phyloP scores from a whole-genome alignment of 2,797 vertebrate species.

The Falco concolor region DNA sequence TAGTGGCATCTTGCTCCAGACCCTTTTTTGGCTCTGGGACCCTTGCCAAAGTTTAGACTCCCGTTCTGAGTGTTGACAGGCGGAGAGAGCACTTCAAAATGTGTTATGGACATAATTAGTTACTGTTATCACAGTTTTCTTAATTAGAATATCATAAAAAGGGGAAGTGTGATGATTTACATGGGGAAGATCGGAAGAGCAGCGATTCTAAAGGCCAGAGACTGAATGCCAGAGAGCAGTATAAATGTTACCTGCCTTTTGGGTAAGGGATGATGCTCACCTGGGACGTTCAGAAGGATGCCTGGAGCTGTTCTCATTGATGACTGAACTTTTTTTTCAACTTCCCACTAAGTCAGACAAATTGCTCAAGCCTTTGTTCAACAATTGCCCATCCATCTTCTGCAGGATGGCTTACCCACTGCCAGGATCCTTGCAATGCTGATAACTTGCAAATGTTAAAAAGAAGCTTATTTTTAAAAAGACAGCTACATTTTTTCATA shows the following conservation, averaged over 20 bases:
- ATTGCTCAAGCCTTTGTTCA: slow-evolving; percentile 1
- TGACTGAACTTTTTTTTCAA: not conserved
- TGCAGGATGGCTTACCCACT: not conserved
- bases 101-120: slow-evolving; percentile 64
- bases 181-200: slow-evolving; percentile 47
- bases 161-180: slow-evolving; percentile 58
- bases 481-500: not conserved
- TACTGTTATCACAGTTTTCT: slow-evolving; percentile 58
- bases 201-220: slow-evolving; percentile 59
- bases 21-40: slow-evolving; percentile 20
- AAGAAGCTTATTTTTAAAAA: not conserved
- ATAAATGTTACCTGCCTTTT: slow-evolving; percentile 57
- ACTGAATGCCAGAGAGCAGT: slow-evolving; percentile 10
- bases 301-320: not conserved
- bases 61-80: slow-evolving; percentile 43
- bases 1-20: slow-evolving; percentile 31
- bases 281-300: not conserved
- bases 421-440: not conserved
- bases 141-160: slow-evolving; percentile 68
- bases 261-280: slow-evolving; percentile 45
- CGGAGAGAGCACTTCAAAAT: slow-evolving; percentile 35
- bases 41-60: slow-evolving; percentile 41
- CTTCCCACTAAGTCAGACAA: slow-evolving; percentile 9
- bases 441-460: slow-evolving; percentile 4
- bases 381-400: not conserved